These are phyloP conservation scores for Buceros bicornis DNA, from an alignment of 2,797 vertebrate species.

Conservation along the genomic window DNA sequence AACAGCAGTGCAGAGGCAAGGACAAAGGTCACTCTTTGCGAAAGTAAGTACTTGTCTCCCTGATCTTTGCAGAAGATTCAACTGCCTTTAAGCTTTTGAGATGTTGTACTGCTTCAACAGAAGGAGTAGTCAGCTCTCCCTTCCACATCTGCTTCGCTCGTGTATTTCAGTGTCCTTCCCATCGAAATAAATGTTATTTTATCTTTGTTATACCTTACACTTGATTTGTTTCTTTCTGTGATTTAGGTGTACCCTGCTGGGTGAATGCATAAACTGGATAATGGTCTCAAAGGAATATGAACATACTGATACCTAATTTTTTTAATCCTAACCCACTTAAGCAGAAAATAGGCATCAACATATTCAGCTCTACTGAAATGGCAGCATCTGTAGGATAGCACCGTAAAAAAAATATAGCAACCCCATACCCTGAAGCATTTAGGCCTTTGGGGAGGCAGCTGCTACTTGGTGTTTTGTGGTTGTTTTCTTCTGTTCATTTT, in stretches of 20 bases:
- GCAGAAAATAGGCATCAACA: not conserved
- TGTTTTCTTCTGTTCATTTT: not conserved
- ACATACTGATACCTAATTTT: not conserved
- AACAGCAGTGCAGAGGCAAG: not conserved
- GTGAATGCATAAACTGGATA: not conserved
- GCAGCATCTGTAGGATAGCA: accelerated
- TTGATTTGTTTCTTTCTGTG: not conserved
- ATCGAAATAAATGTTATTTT: not conserved
- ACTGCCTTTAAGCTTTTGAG: not conserved
- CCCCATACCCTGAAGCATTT: accelerated
- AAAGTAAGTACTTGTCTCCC: not conserved
- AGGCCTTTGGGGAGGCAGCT: not conserved
- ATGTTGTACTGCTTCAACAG: not conserved
- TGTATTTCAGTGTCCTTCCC: not conserved
- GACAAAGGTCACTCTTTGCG: not conserved
- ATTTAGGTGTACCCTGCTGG: not conserved
- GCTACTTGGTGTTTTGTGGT: accelerated
- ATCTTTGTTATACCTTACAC: not conserved
- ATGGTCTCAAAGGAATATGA: not conserved
- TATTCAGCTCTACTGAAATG: not conserved
- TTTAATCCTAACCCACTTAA: not conserved
- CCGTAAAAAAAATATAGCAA: not conserved
- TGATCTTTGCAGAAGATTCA: not conserved
- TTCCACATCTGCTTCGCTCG: not conserved
- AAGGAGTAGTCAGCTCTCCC: not conserved